Conservation (phyloP, 2,113 vertebrate species). For the Cinclus cinclus region DNA sequence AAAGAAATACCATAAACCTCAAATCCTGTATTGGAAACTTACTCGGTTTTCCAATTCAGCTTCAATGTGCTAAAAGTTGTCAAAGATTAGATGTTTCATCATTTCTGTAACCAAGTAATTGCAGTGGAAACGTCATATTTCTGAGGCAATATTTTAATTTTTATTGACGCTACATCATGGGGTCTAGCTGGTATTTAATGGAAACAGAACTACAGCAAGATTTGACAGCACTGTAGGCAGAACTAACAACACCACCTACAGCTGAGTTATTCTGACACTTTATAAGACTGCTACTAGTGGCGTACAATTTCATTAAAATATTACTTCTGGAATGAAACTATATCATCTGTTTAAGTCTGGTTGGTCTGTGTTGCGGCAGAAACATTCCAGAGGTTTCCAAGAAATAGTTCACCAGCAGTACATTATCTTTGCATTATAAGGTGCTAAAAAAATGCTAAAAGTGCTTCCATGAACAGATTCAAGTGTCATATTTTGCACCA, state of each 20-base stretch:
- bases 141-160: not conserved
- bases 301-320: not conserved
- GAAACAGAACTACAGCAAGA: not conserved
- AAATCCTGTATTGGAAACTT: not conserved
- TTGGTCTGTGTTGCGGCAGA: not conserved
- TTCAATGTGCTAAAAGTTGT: not conserved
- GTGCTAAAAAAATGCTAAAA: not conserved
- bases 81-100: not conserved
- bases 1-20: not conserved
- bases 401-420: not conserved
- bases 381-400: not conserved
- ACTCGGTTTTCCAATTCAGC: not conserved
- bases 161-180: not conserved
- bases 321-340: not conserved
- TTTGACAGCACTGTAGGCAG: not conserved
- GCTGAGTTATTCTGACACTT: not conserved
- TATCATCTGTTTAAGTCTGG: not conserved
- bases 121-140: not conserved
- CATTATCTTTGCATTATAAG: not conserved
- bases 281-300: not conserved
- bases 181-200: not conserved
- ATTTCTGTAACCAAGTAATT: not conserved
- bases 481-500: not conserved
- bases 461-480: not conserved
- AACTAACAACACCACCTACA: not conserved